These are phyloP conservation scores for Drosophila recens DNA, from an alignment of 2,888 invertebrate genomes.

Conservation along the genomic window DNA sequence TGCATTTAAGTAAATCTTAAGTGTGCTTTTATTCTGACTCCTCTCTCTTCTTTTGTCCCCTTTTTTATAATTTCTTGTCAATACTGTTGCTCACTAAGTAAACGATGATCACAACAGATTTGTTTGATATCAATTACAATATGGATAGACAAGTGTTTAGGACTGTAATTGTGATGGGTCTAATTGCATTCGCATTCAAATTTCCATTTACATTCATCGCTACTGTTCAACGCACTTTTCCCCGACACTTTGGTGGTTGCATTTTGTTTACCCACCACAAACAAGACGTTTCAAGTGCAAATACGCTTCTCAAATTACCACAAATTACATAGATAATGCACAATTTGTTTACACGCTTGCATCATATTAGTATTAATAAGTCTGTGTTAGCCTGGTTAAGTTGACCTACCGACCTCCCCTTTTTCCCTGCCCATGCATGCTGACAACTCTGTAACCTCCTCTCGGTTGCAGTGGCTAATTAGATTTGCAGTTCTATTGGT, in stretches of 20 bases:
- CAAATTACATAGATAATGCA: slow-evolving; percentile 64
- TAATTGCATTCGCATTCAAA: slow-evolving; percentile 39
- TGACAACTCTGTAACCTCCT: slow-evolving; percentile 7
- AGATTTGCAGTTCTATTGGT: slow-evolving; percentile 70
- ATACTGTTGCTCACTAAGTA: slow-evolving; percentile 12
- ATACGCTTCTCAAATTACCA: slow-evolving; percentile 67
- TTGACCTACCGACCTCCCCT: slow-evolving; percentile 2
- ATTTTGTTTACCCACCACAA: slow-evolving; percentile 72
- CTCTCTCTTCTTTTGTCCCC: background rate
- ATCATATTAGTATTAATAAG: slow-evolving; percentile 72
- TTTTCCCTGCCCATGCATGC: background rate
- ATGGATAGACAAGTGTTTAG: slow-evolving; percentile 29
- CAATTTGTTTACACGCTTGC: slow-evolving; percentile 70
- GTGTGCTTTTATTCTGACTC: background rate
- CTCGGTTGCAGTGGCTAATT: slow-evolving; percentile 61
- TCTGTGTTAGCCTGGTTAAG: slow-evolving; percentile 14
- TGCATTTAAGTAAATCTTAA: background rate
- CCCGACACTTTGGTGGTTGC: slow-evolving; percentile 38
- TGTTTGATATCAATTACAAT: slow-evolving; percentile 43
- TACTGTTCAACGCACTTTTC: slow-evolving; percentile 51
- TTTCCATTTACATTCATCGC: slow-evolving; percentile 21
- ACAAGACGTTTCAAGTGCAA: slow-evolving; percentile 60
- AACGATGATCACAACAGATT: slow-evolving; percentile 50
- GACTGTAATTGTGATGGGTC: slow-evolving; percentile 32
- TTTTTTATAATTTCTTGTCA: background rate